Percentiles rank a stretch among this genome's conserved stretches.
phyloP scores from a whole-genome alignment of 2,797 vertebrate genomes.

The Paratrypauchen microcephalus region DNA sequence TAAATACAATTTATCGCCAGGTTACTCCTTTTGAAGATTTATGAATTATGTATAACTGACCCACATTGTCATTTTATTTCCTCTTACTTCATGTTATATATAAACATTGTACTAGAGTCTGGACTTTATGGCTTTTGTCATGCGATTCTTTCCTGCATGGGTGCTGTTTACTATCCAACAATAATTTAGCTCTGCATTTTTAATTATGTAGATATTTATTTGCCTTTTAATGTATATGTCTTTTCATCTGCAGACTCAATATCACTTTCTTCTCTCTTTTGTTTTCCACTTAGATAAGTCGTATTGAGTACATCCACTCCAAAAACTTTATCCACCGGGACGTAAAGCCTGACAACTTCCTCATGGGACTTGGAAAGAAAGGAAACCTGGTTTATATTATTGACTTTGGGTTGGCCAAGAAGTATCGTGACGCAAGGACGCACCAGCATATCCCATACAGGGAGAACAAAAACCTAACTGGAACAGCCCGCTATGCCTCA shows the following conservation, averaged over 20 bases:
- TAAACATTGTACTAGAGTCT: not conserved
- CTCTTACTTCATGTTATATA: not conserved
- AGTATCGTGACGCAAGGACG: conserved; percentile 93
- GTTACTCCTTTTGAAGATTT: not conserved
- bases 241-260: conserved; percentile 1
- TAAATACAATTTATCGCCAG: not conserved
- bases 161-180: not conserved
- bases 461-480: conserved; percentile 98
- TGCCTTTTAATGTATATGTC: not conserved
- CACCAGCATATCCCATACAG: conserved; percentile 98
- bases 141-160: not conserved
- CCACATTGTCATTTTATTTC: not conserved
- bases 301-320: conserved; percentile 97
- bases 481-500: conserved; percentile 94
- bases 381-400: conserved; percentile 97
- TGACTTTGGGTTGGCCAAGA: conserved; percentile 97
- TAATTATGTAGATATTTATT: not conserved
- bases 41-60: conserved; percentile 1
- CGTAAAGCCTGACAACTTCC: conserved; percentile 95
- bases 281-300: conserved; percentile 84
- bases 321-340: conserved; percentile 98
- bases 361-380: conserved; percentile 97
- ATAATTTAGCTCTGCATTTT: not conserved
- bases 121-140: not conserved
- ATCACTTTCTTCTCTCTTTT: not conserved